A percentile compares a stretch with the other conserved stretches of the same genome.
These are phyloP conservation scores for Lepeophtheirus nordmannii DNA, from an alignment of 2,888 invertebrate genomes.

Conservation along the genomic window DNA sequence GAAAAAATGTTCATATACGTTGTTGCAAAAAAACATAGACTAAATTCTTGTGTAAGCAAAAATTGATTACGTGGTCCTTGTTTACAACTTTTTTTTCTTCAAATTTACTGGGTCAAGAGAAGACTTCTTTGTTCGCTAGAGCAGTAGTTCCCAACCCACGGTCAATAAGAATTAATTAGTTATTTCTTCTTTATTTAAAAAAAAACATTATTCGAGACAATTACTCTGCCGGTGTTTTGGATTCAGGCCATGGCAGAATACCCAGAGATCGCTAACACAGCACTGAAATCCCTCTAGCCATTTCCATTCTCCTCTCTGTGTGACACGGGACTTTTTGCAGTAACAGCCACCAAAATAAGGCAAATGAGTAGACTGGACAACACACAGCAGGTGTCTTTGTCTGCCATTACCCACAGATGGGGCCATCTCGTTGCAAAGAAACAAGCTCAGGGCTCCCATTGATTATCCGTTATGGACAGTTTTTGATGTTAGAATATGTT, in stretches of 20 bases:
- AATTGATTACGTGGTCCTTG: too few species aligned
- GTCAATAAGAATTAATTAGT: too few species aligned
- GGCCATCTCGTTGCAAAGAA: background rate
- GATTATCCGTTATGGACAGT: background rate
- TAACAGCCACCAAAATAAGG: background rate
- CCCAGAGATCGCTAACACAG: background rate
- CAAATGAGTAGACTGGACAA: background rate
- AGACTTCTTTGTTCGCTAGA: too few species aligned
- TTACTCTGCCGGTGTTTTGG: background rate
- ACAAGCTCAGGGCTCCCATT: background rate
- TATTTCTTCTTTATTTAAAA: too few species aligned
- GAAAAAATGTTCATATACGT: too few species aligned
- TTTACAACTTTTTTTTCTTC: too few species aligned
- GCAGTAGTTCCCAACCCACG: too few species aligned
- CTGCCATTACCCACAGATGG: background rate
- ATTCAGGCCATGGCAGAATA: background rate
- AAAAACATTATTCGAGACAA: background rate
- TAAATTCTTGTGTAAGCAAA: too few species aligned
- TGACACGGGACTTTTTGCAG: background rate
- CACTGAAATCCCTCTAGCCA: background rate
- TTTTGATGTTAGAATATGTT: too few species aligned
- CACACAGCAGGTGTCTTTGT: background rate
- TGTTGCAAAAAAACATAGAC: too few species aligned
- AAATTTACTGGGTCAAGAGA: too few species aligned
- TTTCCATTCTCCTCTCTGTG: background rate